Base-by-base conservation (phyloP, 2,113 vertebrate species). In the Passer domesticus region DNA sequence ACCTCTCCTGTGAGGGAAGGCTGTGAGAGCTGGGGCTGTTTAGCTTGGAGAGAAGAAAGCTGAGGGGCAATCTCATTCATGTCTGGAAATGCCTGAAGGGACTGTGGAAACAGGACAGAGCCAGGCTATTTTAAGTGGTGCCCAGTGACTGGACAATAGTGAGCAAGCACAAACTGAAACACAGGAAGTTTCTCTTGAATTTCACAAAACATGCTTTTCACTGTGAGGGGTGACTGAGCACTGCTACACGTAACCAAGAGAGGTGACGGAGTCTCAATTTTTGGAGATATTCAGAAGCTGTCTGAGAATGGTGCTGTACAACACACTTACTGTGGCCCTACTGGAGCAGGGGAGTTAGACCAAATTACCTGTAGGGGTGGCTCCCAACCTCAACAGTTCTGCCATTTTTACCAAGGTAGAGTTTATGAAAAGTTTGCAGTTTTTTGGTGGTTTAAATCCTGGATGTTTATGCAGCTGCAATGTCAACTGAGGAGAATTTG, bases 271-370 rank as follows among this genome's bases (percentile, higher is more conserved):
- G 13, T 62, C 35, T 69, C 47, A 19, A 7, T 15, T 43, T 50
- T 46, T 84, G 31, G 17, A 74, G 52, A 41, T 24, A 47, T 10
- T 43, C 10, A 44, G 35, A 62, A 91, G 15, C 10, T 16, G 5
- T 44, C 33, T 64, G 63, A 28, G 10, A 19, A 5, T 8, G 10
- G 28, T n/a, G n/a, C 39, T 39, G 28, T 9, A 7, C 7, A 75
- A 35, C 4, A 6, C 33, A 31, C 3, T 46, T n/a, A 72, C 0
- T 4, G 41, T 21, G 13, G 28, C 15, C 15, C 11, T 58, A 9
- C 30, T 43, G 25, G 15, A 92, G 62, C 8, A 52, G 53, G 56
- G 4, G 2, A 10, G 4, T 35, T 82, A 24, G 33, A 85, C 14
- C 24, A 79, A 43, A 41, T 49, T 27, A 55, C 13, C 27, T 91